A percentile compares a stretch with the other conserved stretches of the same genome.
phyloP scores from a whole-genome alignment of 2,113 vertebrate genomes.

The Larimichthys polyactis region DNA sequence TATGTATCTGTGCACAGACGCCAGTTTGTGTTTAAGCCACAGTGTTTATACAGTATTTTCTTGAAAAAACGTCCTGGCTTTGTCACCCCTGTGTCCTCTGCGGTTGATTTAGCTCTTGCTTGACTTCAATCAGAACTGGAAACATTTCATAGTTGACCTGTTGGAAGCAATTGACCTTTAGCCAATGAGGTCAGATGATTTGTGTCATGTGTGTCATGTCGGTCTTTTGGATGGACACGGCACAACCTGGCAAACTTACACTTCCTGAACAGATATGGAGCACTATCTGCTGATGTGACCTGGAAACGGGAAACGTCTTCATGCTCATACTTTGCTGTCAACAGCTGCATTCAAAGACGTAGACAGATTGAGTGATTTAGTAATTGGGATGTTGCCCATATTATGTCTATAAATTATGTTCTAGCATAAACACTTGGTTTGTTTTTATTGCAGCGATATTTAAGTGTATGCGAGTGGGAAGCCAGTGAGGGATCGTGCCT shows the following conservation, averaged over 20 bases:
- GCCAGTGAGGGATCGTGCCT: conserved; percentile 4
- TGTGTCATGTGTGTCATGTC: background rate
- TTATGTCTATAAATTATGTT: background rate
- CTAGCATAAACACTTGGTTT: background rate
- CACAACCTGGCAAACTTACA: conserved; percentile 45
- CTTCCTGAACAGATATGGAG: conserved; percentile 6
- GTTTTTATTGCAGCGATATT: background rate
- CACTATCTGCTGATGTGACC: background rate
- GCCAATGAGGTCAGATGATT: conserved; percentile 19
- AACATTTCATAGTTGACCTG: conserved; percentile 28
- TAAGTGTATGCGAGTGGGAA: background rate
- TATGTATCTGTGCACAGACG: no score
- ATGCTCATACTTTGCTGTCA: background rate
- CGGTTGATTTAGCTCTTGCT: background rate
- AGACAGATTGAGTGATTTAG: background rate
- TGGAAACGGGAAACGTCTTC: background rate
- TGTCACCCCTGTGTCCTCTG: background rate
- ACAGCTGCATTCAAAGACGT: background rate
- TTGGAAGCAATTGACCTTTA: conserved; percentile 43
- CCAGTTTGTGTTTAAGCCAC: background rate
- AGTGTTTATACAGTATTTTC: background rate
- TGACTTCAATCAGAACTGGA: conserved; percentile 21
- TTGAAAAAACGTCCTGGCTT: background rate
- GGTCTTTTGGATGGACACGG: background rate
- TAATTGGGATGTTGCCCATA: background rate